These are phyloP conservation scores for Osedax frankpressi DNA, from an alignment of 2,888 invertebrate genomes.

Conservation along the genomic window DNA sequence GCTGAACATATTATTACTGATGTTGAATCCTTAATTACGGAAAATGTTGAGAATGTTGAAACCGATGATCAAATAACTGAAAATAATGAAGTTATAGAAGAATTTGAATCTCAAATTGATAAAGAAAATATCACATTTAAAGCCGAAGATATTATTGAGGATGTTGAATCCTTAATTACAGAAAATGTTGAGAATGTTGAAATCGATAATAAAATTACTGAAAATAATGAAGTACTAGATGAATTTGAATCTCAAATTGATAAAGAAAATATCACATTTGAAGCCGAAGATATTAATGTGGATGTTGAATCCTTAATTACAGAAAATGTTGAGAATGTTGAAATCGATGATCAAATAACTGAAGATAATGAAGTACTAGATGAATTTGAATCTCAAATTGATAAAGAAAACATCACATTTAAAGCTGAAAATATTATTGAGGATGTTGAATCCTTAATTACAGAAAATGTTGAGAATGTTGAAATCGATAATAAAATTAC, in stretches of 20 bases:
- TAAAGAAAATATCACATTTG: neutral
- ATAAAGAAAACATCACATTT: neutral
- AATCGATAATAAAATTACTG: neutral
- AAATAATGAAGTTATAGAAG: neutral
- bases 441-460: neutral
- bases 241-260: neutral
- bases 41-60: neutral
- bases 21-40: neutral
- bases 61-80: neutral
- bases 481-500: neutral
- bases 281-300: neutral
- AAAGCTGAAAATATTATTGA: neutral
- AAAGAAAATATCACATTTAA: neutral
- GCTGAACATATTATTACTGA: neutral
- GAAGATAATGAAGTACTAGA: neutral
- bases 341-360: neutral
- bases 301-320: neutral
- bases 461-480: neutral
- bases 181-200: neutral
- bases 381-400: neutral
- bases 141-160: neutral
- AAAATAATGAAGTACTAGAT: neutral
- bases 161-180: neutral
- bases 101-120: neutral
- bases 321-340: neutral